phyloP scores from a whole-genome alignment of 2,888 invertebrate genomes.

The Molanna angustata region DNA sequence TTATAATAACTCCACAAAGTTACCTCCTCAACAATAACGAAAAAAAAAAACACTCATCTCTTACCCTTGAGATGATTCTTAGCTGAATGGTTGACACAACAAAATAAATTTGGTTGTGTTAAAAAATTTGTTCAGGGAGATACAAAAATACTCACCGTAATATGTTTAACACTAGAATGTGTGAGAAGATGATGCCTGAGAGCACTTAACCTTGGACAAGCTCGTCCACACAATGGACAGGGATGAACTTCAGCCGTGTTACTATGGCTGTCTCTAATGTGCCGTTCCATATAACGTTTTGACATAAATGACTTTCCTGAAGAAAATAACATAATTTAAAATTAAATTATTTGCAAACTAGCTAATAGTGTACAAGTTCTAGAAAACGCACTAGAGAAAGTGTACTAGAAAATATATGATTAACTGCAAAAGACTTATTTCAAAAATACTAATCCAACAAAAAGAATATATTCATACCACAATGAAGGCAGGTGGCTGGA shows the following conservation, averaged over 20 bases:
- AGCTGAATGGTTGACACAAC: no score
- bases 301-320: constrained; percentile 48
- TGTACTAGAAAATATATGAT: background rate
- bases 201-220: constrained; percentile 41
- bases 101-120: no score
- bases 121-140: no score
- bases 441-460: no score
- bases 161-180: constrained; percentile 48
- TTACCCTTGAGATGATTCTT: no score
- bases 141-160: constrained; percentile 39
- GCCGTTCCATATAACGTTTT: constrained; percentile 54
- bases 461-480: no score
- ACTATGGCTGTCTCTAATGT: constrained; percentile 50
- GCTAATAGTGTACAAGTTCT: no score
- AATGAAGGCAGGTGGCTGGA: constrained; percentile 49
- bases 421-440: background rate
- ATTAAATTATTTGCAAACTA: background rate
- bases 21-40: no score
- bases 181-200: constrained; percentile 52
- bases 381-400: background rate
- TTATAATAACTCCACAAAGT: no score
- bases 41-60: no score
- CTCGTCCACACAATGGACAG: constrained; percentile 51
- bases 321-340: constrained; percentile 4
- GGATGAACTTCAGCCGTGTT: constrained; percentile 39